Conservation (phyloP, 2,113 vertebrate species). For the Nothobranchius furzeri region DNA sequence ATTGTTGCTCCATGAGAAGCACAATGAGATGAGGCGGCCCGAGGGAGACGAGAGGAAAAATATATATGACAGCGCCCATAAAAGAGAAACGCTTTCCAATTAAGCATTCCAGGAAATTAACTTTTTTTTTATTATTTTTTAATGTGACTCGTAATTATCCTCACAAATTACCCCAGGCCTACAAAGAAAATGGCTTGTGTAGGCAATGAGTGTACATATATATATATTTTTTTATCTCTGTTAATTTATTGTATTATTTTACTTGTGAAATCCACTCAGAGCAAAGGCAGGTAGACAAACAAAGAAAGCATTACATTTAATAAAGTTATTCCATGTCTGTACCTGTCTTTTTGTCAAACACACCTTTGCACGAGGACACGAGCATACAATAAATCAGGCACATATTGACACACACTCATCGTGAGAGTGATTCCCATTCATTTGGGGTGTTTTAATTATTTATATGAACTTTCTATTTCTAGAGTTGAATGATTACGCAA, state of each 20-base stretch:
- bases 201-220: slow-evolving; percentile 16
- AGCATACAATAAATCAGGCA: too few relatives aligned
- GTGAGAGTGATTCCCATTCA: too few relatives aligned
- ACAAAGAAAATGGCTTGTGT: slow-evolving; percentile 24
- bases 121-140: slow-evolving; percentile 31
- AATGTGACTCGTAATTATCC: slow-evolving; percentile 59
- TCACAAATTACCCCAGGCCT: slow-evolving; percentile 30
- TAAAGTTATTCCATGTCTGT: neutral
- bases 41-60: slow-evolving; percentile 1
- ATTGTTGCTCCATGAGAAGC: slow-evolving; percentile 38
- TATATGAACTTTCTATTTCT: too few relatives aligned
- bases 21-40: slow-evolving; percentile 33
- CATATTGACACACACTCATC: too few relatives aligned
- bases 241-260: slow-evolving; percentile 16
- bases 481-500: too few relatives aligned
- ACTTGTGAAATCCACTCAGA: slow-evolving; percentile 19
- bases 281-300: slow-evolving; percentile 1
- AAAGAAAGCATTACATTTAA: slow-evolving; percentile 8
- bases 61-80: slow-evolving; percentile 9
- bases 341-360: slow-evolving; percentile 13
- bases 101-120: slow-evolving; percentile 54
- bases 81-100: slow-evolving; percentile 38
- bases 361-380: neutral
- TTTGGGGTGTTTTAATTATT: too few relatives aligned
- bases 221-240: slow-evolving; percentile 10